Percentiles rank a stretch among this genome's conserved stretches.
Conservation (phyloP, 2,797 vertebrate genomes). For the Acanthornis magna region DNA sequence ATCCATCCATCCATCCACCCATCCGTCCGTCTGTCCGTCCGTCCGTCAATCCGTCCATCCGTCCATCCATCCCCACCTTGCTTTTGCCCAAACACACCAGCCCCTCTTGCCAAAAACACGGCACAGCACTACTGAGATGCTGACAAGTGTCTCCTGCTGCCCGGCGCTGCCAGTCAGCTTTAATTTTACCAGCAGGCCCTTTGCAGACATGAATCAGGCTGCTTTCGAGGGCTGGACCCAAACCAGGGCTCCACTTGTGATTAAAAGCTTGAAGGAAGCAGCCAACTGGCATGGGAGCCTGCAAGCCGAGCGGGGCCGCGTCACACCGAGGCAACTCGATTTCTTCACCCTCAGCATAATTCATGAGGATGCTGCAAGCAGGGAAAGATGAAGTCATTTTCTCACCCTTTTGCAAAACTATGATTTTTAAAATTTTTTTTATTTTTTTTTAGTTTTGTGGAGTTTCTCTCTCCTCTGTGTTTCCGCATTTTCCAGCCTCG, state of each 20-base stretch:
- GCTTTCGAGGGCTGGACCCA: slow-evolving; percentile 58
- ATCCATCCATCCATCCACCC: background rate
- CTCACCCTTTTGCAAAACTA: background rate
- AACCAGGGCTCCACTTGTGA: slow-evolving; percentile 45
- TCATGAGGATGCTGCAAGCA: slow-evolving; percentile 6
- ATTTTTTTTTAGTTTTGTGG: background rate
- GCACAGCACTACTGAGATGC: background rate
- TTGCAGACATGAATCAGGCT: slow-evolving; percentile 46
- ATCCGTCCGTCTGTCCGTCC: background rate
- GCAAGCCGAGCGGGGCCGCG: background rate
- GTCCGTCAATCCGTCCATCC: background rate
- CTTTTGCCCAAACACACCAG: background rate
- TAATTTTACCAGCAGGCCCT: slow-evolving; percentile 9
- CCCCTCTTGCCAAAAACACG: background rate
- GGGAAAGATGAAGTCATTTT: background rate
- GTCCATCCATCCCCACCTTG: background rate
- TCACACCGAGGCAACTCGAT: background rate
- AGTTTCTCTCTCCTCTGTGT: background rate
- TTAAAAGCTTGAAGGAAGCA: slow-evolving; percentile 21
- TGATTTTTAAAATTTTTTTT: too few relatives aligned
- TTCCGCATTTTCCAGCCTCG: background rate
- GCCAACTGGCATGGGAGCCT: slow-evolving; percentile 50
- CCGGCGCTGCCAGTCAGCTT: background rate
- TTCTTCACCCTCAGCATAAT: background rate
- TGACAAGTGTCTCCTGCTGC: background rate